Base-by-base conservation (phyloP, 2,797 vertebrate genomes). In the Xenentodon cancila region DNA sequence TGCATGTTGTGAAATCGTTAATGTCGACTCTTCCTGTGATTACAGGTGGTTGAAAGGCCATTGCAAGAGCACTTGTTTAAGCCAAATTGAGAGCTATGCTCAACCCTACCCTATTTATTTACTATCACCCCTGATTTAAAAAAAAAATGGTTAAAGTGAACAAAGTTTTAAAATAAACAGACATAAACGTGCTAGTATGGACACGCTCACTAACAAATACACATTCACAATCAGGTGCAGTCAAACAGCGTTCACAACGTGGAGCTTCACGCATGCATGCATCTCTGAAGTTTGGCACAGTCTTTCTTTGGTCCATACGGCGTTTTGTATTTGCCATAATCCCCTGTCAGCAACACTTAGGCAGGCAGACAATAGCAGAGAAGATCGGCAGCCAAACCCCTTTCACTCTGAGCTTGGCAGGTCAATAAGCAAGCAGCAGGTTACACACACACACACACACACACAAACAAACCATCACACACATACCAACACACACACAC, bases 321-420 rank as follows among this genome's bases (percentile, higher is more conserved):
- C 81, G 77, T 88, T 91, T 88, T 91, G 89, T 90, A 84, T 90
- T 90, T 86, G 85, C 80, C 81, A 88, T 91, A 92, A 92, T 92
- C 90, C 84, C 85, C 85, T 88, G 86, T 92, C 88, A 91, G 85
- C 87, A 92, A 85, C 91, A 93, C 85, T 92, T 91, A 89, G 85
- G 81, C 85, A 89, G 85, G 82, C 82, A 91, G 83, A 91, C 91
- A 91, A 91, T 87, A 85, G 77, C 82, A 77, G 80, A 87, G 88
- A 84, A 90, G 84, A 89, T 86, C 84, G 75, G 78, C 82, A 90
- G 82, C 87, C 89, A 90, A 90, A 81, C 77, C 84, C 64, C 80
- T 79, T 84, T 89, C 84, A 86, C 79, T 88, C 88, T 81, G 81
- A 86, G 78, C 86, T 85, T 93, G 90, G 87, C 85, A 89, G 90